Conservation (phyloP, 2,888 invertebrate species). For the Ophonus ardosiacus region DNA sequence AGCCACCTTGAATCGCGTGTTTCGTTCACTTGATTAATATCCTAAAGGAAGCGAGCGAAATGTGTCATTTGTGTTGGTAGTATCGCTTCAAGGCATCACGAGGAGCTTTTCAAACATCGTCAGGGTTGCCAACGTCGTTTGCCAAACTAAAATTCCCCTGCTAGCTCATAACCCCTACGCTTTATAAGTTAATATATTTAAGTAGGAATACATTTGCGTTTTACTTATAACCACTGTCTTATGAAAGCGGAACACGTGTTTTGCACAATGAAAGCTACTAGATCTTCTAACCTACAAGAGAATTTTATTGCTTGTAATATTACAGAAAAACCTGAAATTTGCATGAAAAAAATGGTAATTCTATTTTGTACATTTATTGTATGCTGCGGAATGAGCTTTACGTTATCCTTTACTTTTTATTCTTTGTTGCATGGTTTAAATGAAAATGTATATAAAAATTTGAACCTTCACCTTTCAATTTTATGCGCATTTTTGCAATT, state of each 20-base stretch:
- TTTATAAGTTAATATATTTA: constrained; percentile 60
- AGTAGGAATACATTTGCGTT: constrained; percentile 52
- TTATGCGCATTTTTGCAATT: background rate
- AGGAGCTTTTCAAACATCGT: constrained; percentile 46
- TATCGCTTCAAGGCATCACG: constrained; percentile 23
- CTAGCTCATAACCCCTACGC: constrained; percentile 42
- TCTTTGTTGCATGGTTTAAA: constrained; percentile 18
- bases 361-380: constrained; percentile 28
- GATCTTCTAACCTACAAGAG: constrained; percentile 1
- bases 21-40: constrained; percentile 39
- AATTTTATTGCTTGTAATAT: constrained; percentile 37
- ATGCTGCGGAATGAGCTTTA: constrained; percentile 28
- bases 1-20: constrained; percentile 28
- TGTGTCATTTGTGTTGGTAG: constrained; percentile 33
- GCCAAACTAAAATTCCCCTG: constrained; percentile 45
- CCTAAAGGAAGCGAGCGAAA: constrained; percentile 18
- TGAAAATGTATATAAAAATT: constrained; percentile 36
- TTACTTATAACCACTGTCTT: constrained; percentile 35
- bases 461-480: constrained; percentile 18
- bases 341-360: constrained; percentile 43
- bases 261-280: background rate
- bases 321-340: constrained; percentile 5
- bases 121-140: constrained; percentile 49
- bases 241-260: constrained; percentile 23
- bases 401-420: constrained; percentile 31